Evolutionary conservation across 37 sponge, comb jelly and placozoan species (phyloP).

Genomic region (Aphrocallistes beatrix): DNA sequence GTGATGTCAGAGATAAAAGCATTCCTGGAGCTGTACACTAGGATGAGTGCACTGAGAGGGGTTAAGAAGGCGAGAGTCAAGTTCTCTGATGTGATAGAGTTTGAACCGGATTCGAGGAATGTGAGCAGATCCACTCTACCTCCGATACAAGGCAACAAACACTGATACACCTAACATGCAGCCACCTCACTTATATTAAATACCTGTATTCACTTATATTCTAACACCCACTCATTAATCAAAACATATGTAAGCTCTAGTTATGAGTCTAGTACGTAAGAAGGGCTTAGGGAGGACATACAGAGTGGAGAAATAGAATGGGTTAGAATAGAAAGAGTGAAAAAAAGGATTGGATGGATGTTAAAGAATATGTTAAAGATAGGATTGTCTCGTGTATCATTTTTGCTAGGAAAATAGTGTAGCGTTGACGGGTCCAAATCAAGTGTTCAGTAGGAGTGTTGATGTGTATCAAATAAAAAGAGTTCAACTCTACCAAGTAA

Average conservation of each 20-base stretch:
- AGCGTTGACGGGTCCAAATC: too few relatives aligned
- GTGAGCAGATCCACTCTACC: conserved; percentile 10
- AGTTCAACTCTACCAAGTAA: too few relatives aligned
- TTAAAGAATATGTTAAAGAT: too few relatives aligned
- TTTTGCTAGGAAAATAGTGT: too few relatives aligned
- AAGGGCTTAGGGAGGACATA: neutral
- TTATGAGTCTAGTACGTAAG: neutral
- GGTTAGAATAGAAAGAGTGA: too few relatives aligned
- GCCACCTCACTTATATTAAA: neutral
- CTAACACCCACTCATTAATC: neutral
- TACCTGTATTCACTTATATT: neutral
- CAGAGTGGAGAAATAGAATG: too few relatives aligned
- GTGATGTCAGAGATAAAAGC: neutral
- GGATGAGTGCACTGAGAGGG: conserved; percentile 1
- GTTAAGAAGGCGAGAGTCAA: neutral
- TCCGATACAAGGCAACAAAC: neutral
- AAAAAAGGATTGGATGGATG: too few relatives aligned
- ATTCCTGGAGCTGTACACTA: neutral
- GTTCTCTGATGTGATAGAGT: neutral
- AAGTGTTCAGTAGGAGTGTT: too few relatives aligned
- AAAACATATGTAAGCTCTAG: neutral
- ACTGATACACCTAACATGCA: neutral
- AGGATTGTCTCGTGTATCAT: too few relatives aligned
- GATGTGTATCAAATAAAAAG: too few relatives aligned
- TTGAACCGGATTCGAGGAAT: too few relatives aligned